Percentiles rank a stretch among this genome's conserved stretches.
Conservation (phyloP, 2,113 vertebrate species). For the Circaetus cinerascens region DNA sequence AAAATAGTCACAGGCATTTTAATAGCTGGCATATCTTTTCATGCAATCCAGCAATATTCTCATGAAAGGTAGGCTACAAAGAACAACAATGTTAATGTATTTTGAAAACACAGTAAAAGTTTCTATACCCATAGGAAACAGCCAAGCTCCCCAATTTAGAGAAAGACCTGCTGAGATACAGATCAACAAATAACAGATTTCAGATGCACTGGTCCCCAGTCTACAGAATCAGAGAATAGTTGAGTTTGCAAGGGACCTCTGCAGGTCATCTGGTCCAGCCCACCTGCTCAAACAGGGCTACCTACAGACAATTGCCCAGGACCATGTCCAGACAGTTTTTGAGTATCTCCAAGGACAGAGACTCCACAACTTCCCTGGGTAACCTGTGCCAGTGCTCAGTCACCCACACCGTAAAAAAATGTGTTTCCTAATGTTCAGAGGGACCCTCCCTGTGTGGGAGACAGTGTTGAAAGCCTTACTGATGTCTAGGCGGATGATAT, state of each 20-base stretch:
- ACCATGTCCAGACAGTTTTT: not conserved
- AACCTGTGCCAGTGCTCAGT: not conserved
- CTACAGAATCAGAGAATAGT: not conserved
- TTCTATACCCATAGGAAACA: not conserved
- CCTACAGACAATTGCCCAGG: fast-evolving
- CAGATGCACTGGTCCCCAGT: fast-evolving
- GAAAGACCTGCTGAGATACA: not conserved
- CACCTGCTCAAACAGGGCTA: not conserved
- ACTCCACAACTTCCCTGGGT: too few species aligned
- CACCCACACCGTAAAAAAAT: not conserved
- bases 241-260: not conserved
- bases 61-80: not conserved
- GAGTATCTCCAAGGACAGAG: not conserved
- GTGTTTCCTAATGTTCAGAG: not conserved
- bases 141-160: not conserved
- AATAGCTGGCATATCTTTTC: not conserved
- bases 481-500: not conserved
- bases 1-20: not conserved
- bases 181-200: not conserved
- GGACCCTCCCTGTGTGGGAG: not conserved
- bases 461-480: fast-evolving
- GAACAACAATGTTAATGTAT: not conserved
- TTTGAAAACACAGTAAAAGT: not conserved
- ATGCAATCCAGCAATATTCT: not conserved
- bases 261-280: not conserved